Conservation (phyloP, 2,113 vertebrate species). For the Taxidea taxus region DNA sequence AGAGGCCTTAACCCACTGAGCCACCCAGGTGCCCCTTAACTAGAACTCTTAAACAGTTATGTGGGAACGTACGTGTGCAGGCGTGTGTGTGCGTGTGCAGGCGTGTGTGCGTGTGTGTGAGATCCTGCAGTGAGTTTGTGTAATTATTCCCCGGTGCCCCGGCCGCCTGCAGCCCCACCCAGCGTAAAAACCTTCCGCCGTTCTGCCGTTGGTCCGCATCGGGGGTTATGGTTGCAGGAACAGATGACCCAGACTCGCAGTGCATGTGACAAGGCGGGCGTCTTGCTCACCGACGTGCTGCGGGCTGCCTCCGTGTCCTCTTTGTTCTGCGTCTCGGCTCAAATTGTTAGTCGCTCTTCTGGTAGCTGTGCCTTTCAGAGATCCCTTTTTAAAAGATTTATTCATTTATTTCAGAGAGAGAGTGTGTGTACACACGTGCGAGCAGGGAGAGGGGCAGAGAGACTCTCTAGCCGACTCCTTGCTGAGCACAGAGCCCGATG, state of each 20-base stretch:
- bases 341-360: rapidly evolving
- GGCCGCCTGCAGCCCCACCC: too few species aligned
- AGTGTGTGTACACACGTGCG: neutral
- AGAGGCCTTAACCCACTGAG: too few species aligned
- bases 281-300: rapidly evolving
- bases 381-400: neutral
- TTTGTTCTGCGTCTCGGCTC: neutral
- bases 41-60: neutral
- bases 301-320: rapidly evolving
- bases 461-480: neutral
- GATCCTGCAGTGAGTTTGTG: neutral
- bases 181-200: rapidly evolving
- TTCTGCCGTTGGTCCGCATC: rapidly evolving
- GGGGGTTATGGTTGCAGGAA: rapidly evolving
- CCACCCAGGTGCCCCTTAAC: too few species aligned
- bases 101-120: neutral
- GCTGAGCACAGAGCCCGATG: neutral
- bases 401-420: neutral
- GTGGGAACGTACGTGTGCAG: neutral
- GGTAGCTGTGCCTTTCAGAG: neutral
- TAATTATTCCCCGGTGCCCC: neutral
- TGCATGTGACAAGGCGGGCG: rapidly evolving
- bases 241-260: rapidly evolving
- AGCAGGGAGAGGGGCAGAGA: neutral
- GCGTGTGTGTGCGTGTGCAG: neutral